Evolutionary conservation across 2,113 vertebrate species (phyloP), one percentile per base, ranked within the genome.

Genomic region (Brachyistius frenatus): DNA sequence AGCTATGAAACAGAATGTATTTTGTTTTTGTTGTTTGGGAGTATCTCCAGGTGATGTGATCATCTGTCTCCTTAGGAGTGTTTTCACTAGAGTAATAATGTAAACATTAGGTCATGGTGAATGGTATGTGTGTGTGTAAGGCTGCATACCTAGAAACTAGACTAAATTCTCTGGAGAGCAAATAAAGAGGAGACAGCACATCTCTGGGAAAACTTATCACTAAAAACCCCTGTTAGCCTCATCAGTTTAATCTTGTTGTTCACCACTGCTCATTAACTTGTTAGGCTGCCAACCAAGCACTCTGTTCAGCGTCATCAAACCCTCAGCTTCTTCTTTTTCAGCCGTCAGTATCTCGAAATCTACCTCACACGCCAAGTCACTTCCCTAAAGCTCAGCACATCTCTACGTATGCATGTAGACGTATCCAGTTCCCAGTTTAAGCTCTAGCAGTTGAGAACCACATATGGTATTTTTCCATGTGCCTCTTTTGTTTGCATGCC

Each of bases 311-410:
- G 30, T 90, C 86, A 86, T 75, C 68, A 52, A 7, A 78, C 68
- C 15, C 15, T 13, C 7, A 60, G 32, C 76, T 92, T 92, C 89
- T 85, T 79, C 73, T 39, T 89, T 81, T 55, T 32, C 46, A 54
- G 56, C 14, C 23, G 32, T 76, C 71, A 83, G 2, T 52, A 32
- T 23, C 46, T 76, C 58, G 35, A 23, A 73, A 78, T 46, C 41
- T 30, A 39, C 66, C 60, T 75, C 66, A 73, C 46, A 47, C 36
- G 53, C 47, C 66, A 54, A 41, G 54, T 65, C 82, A 87, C 85
- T 92, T 92, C 84, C 87, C 68, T 66, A 83, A 88, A 87, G 1
- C 16, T 36, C 32, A 33, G 65, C 30, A 36, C 5, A 11, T 52
- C 9, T 50, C 5, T 61, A 7, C 56, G 10, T 46, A 60, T 44